Evolutionary conservation across 2,888 invertebrate genomes (phyloP).

Genomic region (Epistrophe eligans): DNA sequence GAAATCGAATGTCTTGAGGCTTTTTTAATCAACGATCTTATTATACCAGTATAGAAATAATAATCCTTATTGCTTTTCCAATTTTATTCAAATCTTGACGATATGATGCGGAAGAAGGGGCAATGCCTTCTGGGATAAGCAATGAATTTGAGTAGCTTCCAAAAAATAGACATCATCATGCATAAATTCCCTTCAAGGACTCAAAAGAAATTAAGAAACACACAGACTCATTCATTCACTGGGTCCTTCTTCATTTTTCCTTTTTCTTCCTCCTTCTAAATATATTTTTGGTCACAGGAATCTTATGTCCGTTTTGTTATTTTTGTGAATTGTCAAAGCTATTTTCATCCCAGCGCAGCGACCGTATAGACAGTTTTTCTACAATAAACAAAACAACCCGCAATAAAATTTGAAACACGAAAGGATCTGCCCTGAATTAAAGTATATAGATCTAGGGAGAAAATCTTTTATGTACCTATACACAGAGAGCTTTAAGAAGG

Average conservation of each 20-base stretch:
- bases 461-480: not conserved
- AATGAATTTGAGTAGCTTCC: not conserved
- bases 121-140: not conserved
- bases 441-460: not conserved
- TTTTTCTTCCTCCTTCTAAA: not conserved
- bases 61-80: constrained; percentile 23
- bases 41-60: not conserved
- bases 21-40: constrained; percentile 19
- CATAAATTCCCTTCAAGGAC: constrained; percentile 10
- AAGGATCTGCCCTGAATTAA: not conserved
- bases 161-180: constrained; percentile 5
- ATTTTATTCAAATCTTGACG: constrained; percentile 10
- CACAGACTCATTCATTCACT: not conserved
- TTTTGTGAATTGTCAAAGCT: constrained; percentile 8
- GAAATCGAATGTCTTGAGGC: constrained; percentile 17
- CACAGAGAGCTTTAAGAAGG: not conserved
- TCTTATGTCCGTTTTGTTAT: not conserved
- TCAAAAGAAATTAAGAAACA: constrained; percentile 12
- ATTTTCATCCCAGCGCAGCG: not conserved
- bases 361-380: not conserved
- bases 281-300: not conserved
- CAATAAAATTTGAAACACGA: constrained; percentile 20
- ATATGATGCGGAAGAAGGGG: too few species aligned
- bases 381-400: constrained; percentile 13
- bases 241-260: not conserved